Evolutionary conservation across 2,797 vertebrate genomes (phyloP).

Genomic region (Pseudotriccus pelzelni): DNA sequence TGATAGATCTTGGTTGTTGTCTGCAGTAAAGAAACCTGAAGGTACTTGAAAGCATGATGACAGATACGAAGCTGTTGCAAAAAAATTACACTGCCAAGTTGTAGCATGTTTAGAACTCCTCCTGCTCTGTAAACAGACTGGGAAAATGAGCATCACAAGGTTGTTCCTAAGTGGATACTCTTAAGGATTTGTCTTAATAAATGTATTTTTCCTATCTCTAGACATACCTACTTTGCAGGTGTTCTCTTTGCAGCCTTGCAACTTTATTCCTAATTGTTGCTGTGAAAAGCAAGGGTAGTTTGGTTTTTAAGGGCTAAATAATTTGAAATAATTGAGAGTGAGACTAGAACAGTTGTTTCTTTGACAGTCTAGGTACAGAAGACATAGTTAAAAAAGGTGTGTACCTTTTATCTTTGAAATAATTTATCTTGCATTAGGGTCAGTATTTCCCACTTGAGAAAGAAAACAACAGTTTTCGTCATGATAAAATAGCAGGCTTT

Average conservation of each 20-base stretch:
- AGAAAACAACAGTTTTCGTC: background rate
- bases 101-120: background rate
- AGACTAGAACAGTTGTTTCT: background rate
- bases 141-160: background rate
- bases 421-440: background rate
- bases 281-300: background rate
- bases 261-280: background rate
- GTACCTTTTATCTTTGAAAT: background rate
- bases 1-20: background rate
- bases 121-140: fast-evolving
- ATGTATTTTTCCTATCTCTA: background rate
- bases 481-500: background rate
- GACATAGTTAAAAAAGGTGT: background rate
- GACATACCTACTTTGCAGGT: background rate
- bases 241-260: background rate
- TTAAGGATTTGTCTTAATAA: background rate
- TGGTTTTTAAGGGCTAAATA: background rate
- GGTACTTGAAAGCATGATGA: background rate
- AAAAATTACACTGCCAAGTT: background rate
- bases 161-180: background rate
- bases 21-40: background rate
- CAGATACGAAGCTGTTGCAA: background rate
- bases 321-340: background rate
- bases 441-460: background rate
- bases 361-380: background rate